Evolutionary conservation across 2,797 vertebrate species (phyloP).

Genomic region (Toxotes lorentzi): DNA sequence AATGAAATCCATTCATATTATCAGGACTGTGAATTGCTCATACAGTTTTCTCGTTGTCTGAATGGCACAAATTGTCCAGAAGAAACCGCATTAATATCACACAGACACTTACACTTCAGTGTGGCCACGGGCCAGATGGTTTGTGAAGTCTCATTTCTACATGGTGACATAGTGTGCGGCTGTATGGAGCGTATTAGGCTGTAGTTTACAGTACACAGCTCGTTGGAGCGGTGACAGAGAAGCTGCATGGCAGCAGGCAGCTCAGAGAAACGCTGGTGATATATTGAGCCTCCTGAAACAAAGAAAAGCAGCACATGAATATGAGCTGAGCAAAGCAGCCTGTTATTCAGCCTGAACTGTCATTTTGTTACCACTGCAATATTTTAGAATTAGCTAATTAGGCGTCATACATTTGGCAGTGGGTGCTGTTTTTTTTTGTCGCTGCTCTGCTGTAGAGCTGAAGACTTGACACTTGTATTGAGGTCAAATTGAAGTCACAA

Average conservation of each 20-base stretch:
- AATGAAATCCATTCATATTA: conserved; percentile 33
- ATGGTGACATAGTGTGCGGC: conserved; percentile 18
- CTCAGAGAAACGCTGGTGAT: not conserved
- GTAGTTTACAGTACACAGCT: conserved; percentile 21
- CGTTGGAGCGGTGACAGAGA: conserved; percentile 13
- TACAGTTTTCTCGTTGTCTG: not conserved
- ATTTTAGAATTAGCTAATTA: not conserved
- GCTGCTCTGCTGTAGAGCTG: not conserved
- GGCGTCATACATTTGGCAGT: not conserved
- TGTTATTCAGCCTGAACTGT: not conserved
- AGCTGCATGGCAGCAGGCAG: conserved; percentile 9
- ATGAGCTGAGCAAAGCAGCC: not conserved
- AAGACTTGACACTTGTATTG: not conserved
- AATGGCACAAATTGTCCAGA: conserved; percentile 4
- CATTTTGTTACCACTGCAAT: not conserved
- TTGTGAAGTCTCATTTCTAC: conserved; percentile 21
- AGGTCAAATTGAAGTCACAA: not conserved
- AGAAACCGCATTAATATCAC: conserved; percentile 2
- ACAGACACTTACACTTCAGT: not conserved
- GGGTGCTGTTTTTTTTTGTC: not conserved
- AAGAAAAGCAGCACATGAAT: not conserved
- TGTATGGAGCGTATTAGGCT: not conserved
- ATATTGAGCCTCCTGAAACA: not conserved
- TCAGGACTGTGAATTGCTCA: conserved; percentile 11
- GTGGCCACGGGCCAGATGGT: not conserved